Conservation (phyloP, 2,888 invertebrate species). For the Reticulitermes lucifugus region DNA sequence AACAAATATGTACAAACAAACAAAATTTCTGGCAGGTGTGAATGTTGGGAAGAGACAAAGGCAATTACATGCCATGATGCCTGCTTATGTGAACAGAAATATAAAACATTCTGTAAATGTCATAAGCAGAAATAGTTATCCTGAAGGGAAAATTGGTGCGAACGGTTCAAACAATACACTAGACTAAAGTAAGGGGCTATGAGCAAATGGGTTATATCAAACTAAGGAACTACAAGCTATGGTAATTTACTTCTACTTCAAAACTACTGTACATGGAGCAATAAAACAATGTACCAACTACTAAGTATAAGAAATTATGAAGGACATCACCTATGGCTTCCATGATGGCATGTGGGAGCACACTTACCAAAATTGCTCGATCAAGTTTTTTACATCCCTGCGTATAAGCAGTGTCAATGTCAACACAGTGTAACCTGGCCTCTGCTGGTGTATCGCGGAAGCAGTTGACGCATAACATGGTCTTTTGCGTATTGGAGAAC, state of each 20-base stretch:
- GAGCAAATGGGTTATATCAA: background rate
- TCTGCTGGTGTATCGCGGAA: constrained; percentile 77
- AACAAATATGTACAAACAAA: background rate
- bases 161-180: background rate
- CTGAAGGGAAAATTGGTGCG: background rate
- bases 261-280: background rate
- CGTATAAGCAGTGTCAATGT: constrained; percentile 80
- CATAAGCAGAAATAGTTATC: background rate
- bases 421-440: constrained; percentile 76
- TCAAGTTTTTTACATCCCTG: constrained; percentile 78
- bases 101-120: background rate
- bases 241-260: too few relatives aligned
- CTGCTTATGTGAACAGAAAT: too few relatives aligned
- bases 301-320: background rate
- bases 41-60: background rate
- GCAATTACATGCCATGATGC: background rate
- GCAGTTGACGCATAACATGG: constrained; percentile 80
- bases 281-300: background rate
- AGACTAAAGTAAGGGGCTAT: background rate
- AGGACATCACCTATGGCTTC: background rate
- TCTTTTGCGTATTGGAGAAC: constrained; percentile 76
- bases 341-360: background rate
- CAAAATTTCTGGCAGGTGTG: background rate
- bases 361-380: constrained; percentile 68
- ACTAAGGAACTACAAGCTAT: background rate